Percentiles rank a stretch among this genome's conserved stretches.
Conservation (phyloP, 2,797 vertebrate genomes). For the Pseudochirops cupreus region DNA sequence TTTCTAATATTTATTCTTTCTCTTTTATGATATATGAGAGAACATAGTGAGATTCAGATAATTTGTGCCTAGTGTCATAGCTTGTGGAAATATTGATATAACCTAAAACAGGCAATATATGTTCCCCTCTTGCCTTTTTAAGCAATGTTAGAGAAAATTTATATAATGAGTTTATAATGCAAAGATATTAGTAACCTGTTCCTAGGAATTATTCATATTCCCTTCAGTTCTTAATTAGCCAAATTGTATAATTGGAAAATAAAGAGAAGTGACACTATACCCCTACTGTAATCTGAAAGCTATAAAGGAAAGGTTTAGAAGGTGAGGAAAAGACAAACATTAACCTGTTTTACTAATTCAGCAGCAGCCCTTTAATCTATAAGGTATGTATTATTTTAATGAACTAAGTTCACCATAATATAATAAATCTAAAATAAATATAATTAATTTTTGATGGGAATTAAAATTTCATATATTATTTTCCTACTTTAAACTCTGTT, state of each 20-base stretch:
- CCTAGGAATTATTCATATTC: not conserved
- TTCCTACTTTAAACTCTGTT: not conserved
- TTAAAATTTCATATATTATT: not conserved
- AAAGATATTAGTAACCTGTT: not conserved
- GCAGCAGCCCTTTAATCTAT: not conserved
- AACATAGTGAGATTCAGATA: not conserved
- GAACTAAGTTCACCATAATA: not conserved
- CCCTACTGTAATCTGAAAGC: conserved; percentile 1
- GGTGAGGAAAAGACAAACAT: not conserved
- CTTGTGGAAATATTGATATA: conserved; percentile 44
- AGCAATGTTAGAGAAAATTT: conserved; percentile 33
- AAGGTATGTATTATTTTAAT: not conserved
- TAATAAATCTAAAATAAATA: not conserved
- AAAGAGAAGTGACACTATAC: conserved; percentile 34
- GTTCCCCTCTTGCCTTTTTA: not conserved
- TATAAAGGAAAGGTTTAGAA: not conserved
- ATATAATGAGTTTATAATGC: conserved; percentile 4
- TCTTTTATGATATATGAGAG: not conserved
- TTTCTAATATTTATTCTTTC: not conserved
- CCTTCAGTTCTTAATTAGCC: conserved; percentile 29
- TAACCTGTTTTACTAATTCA: not conserved
- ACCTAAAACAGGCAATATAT: conserved; percentile 49
- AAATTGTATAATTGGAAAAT: not conserved
- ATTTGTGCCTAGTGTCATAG: not conserved
- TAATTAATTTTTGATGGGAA: not conserved